These are phyloP conservation scores for Drosophila seguyi DNA, from an alignment of 1,140 invertebrate species.

Conservation along the genomic window DNA sequence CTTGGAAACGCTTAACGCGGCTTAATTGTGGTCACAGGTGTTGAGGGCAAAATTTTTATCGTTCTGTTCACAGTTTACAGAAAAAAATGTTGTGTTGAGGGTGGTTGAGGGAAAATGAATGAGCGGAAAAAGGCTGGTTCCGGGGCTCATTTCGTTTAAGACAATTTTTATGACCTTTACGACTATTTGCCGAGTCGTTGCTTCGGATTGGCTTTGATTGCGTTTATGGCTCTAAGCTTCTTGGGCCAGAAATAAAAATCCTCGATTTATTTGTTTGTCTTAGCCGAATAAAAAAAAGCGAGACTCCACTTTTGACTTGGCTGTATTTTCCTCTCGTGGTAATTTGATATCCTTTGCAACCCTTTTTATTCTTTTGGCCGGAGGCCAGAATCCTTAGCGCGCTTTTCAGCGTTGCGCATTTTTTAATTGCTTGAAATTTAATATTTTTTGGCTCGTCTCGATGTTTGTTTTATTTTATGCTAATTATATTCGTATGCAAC, in stretches of 20 bases:
- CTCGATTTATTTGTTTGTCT: constrained; percentile 76
- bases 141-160: constrained; percentile 61
- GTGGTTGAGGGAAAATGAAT: constrained; percentile 1
- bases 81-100: constrained; percentile 28
- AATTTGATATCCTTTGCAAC: constrained; percentile 65
- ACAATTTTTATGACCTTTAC: constrained; percentile 81
- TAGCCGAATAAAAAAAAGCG: constrained; percentile 65
- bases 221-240: constrained; percentile 56
- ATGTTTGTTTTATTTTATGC: constrained; percentile 68
- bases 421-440: constrained; percentile 83
- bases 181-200: constrained; percentile 71
- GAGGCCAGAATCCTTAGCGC: constrained; percentile 53
- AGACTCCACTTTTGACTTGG: constrained; percentile 10
- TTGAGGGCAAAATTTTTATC: constrained; percentile 76
- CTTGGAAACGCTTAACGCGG: constrained; percentile 72
- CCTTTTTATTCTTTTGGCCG: constrained; percentile 31
- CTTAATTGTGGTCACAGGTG: constrained; percentile 85
- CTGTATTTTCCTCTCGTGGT: constrained; percentile 23
- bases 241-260: constrained; percentile 59
- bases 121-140: constrained; percentile 1
- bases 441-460: constrained; percentile 60
- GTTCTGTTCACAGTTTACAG: constrained; percentile 81
- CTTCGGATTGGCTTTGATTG: constrained; percentile 70
- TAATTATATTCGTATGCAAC: constrained; percentile 77
- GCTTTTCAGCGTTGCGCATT: constrained; percentile 60